Conservation (phyloP, 2,113 vertebrate species). For the Acrocephalus arundinaceus region DNA sequence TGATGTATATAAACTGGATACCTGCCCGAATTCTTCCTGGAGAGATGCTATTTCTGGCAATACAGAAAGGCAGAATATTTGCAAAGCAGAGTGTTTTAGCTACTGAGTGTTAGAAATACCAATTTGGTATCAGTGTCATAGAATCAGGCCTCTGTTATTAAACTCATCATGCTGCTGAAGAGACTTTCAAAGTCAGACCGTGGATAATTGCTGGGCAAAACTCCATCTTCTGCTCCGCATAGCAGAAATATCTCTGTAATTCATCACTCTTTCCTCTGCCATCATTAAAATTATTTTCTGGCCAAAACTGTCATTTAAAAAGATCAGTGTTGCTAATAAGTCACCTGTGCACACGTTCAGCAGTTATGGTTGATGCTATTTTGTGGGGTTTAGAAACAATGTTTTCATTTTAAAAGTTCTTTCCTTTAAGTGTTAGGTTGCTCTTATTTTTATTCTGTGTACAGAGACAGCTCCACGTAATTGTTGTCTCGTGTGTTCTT, state of each 20-base stretch:
- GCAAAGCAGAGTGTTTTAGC: not conserved
- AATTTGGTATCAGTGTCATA: slow-evolving; percentile 5
- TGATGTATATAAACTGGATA: slow-evolving; percentile 24
- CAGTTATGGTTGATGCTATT: not conserved
- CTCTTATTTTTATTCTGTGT: slow-evolving; percentile 27
- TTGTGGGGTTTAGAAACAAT: not conserved
- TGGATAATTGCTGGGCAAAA: slow-evolving; percentile 37
- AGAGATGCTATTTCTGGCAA: slow-evolving; percentile 24
- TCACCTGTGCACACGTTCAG: not conserved
- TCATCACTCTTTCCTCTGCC: not conserved
- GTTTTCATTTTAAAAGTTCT: not conserved
- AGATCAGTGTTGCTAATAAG: not conserved
- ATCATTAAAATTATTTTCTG: not conserved
- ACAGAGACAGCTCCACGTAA: not conserved
- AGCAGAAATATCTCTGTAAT: slow-evolving; percentile 20
- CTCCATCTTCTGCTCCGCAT: not conserved
- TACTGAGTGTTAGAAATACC: not conserved
- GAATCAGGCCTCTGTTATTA: slow-evolving; percentile 56
- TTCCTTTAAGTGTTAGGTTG: not conserved
- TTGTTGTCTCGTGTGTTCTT: slow-evolving; percentile 57
- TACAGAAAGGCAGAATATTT: not conserved
- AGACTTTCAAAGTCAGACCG: slow-evolving; percentile 37
- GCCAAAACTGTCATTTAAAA: not conserved
- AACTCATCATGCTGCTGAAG: slow-evolving; percentile 22
- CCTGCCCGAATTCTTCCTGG: slow-evolving; percentile 29